Percentiles rank a stretch among this genome's conserved stretches.
phyloP scores from a whole-genome alignment of 2,888 invertebrate species.

The Gymnoscelis rufifasciata region DNA sequence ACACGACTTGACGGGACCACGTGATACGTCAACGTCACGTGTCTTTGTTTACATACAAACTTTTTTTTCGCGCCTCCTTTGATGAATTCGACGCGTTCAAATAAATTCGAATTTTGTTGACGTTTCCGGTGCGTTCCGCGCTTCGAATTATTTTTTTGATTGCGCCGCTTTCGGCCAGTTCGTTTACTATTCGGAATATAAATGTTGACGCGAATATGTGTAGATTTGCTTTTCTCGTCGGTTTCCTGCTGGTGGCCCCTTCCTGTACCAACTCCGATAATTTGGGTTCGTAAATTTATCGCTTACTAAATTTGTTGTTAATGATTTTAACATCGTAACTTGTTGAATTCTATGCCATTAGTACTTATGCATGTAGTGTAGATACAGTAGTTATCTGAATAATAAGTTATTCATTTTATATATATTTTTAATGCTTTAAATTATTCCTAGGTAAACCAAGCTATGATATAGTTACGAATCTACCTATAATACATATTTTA shows the following conservation, averaged over 20 bases:
- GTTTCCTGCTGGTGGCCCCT: conserved; percentile 58
- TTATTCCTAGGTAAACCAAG: too few species aligned
- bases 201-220: conserved; percentile 41
- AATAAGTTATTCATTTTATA: too few species aligned
- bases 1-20: conserved; percentile 48
- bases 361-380: too few species aligned
- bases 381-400: too few species aligned
- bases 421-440: too few species aligned
- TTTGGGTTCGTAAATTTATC: conserved; percentile 66
- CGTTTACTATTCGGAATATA: conserved; percentile 14
- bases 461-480: too few species aligned
- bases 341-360: conserved; percentile 23
- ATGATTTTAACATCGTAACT: conserved; percentile 49
- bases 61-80: conserved; percentile 22
- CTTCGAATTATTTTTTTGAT: neutral
- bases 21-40: conserved; percentile 49
- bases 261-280: conserved; percentile 69
- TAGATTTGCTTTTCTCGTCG: conserved; percentile 44
- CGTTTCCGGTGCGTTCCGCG: neutral
- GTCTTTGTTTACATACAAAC: conserved; percentile 28
- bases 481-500: too few species aligned
- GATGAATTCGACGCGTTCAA: conserved; percentile 3
- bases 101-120: conserved; percentile 14
- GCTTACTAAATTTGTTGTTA: conserved; percentile 46
- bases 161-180: conserved; percentile 7